Conservation (phyloP, 2,888 invertebrate species). For the Agriopis leucophaearia region DNA sequence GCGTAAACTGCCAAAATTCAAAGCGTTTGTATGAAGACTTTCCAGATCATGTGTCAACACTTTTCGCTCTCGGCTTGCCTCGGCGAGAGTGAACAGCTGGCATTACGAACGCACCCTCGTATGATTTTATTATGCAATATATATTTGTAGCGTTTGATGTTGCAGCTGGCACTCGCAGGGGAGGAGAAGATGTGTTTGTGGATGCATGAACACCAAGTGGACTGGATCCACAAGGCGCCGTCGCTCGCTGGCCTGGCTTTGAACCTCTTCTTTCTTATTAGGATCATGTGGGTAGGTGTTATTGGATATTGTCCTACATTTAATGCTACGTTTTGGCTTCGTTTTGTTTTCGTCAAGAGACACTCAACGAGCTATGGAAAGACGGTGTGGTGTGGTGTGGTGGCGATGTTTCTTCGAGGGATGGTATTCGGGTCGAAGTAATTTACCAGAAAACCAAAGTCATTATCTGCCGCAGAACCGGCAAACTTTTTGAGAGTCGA, state of each 20-base stretch:
- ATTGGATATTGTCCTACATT: background rate
- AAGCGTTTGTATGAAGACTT: background rate
- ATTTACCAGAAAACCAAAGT: too few relatives aligned
- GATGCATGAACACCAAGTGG: constrained; percentile 92
- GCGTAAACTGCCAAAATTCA: too few relatives aligned
- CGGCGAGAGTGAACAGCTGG: background rate
- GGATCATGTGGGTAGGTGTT: constrained; percentile 94
- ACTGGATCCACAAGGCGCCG: constrained; percentile 96
- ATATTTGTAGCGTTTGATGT: constrained; percentile 39
- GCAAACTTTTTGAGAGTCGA: too few relatives aligned
- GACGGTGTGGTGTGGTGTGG: too few relatives aligned
- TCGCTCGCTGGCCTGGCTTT: constrained; percentile 93
- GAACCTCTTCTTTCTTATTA: constrained; percentile 93
- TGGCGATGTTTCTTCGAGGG: too few relatives aligned
- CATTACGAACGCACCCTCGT: constrained; percentile 27
- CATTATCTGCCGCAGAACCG: too few relatives aligned
- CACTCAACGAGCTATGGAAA: too few relatives aligned
- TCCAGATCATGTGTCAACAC: background rate
- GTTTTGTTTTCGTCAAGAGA: too few relatives aligned
- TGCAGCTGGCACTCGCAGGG: constrained; percentile 66
- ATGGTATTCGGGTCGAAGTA: too few relatives aligned
- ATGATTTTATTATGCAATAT: constrained; percentile 37
- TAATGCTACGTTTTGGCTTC: background rate
- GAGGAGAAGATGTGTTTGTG: constrained; percentile 90
- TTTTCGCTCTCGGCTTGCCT: background rate